Evolutionary conservation across 2,113 vertebrate species (phyloP), one percentile per base, ranked within the genome.

Genomic region (Hemiprocne comata): DNA sequence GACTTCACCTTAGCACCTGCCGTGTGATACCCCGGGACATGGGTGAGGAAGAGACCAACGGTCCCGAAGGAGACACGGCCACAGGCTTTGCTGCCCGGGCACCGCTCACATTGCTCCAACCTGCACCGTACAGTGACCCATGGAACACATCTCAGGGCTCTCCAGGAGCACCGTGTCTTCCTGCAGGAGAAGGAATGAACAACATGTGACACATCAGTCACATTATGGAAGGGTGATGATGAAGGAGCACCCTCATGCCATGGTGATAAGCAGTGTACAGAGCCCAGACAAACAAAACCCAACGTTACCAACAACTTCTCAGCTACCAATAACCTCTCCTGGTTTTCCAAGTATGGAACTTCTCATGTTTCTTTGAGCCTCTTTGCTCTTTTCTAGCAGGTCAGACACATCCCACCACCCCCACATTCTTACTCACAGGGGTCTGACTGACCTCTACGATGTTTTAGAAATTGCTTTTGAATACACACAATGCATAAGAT

Each of bases 191-290:
- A 40, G 29, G 34, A 60, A 53, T 6, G 48, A 84, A 86, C 87
- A 82, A 21, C 34, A 1, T 3, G 15, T 62, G 82, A 74, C 40
- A 33, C 36, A 31, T 6, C 25, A 11, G 48, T 28, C 77, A 33
- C n/a, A 1, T 10, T 3, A 6, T 2, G 0, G 19, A n/a, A 2
- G 2, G 40, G 8, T 5, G 44, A 46, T 5, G 44, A 46, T 15
- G 40, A 61, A 33, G 36, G 50, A 50, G 54, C 70, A 60, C 33
- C 40, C 44, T 38, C 19, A 0, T 23, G 11, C 50, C 26, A 9
- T 0, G 8, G 42, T 0, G 13, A 70, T n/a, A 17, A 34, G 42
- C 38, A 31, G 46, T 2, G 1, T 25, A 5, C 34, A 17, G 34
- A 65, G 29, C 62, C 51, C 11, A 10, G 7, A 10, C 17, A 66